Percentiles rank a stretch among this genome's conserved stretches.
Evolutionary conservation across 1,140 invertebrate genomes (phyloP).

Genomic region (Drosophila lacteicornis): DNA sequence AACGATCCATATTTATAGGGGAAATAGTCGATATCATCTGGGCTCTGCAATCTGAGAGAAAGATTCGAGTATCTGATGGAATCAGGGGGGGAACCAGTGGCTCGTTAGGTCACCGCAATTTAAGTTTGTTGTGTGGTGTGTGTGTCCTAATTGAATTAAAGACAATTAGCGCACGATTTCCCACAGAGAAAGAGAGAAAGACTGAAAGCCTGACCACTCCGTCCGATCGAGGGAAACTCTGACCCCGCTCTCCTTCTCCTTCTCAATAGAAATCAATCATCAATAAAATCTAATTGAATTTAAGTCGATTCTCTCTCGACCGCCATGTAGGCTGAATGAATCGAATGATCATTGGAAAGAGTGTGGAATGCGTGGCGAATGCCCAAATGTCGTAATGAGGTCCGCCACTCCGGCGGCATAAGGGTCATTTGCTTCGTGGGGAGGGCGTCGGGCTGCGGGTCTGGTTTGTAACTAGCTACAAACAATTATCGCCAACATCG

Average conservation of each 20-base stretch:
- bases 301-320: conserved; percentile 34
- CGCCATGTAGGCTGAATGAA: conserved; percentile 30
- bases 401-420: conserved; percentile 39
- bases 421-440: conserved; percentile 44
- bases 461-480: conserved; percentile 42
- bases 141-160: conserved; percentile 71
- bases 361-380: conserved; percentile 44
- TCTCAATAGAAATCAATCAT: conserved; percentile 68
- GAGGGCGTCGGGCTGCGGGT: conserved; percentile 11
- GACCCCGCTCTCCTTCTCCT: conserved; percentile 6
- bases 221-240: conserved; percentile 29
- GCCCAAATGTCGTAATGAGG: conserved; percentile 43
- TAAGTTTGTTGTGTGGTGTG: conserved; percentile 39
- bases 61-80: conserved; percentile 36
- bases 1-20: conserved; percentile 27
- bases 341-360: conserved; percentile 40
- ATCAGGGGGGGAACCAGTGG: conserved; percentile 7
- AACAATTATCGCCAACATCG: conserved; percentile 74
- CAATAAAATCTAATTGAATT: conserved; percentile 81
- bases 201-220: conserved; percentile 19
- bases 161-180: conserved; percentile 55
- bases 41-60: conserved; percentile 16
- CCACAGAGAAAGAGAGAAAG: conserved; percentile 15
- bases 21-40: conserved; percentile 21
- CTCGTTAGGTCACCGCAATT: conserved; percentile 53